Percentiles rank a stretch among this genome's conserved stretches.
Evolutionary conservation across 1,140 invertebrate species (phyloP).

Genomic region (Stenopsyche tienmushanensis): DNA sequence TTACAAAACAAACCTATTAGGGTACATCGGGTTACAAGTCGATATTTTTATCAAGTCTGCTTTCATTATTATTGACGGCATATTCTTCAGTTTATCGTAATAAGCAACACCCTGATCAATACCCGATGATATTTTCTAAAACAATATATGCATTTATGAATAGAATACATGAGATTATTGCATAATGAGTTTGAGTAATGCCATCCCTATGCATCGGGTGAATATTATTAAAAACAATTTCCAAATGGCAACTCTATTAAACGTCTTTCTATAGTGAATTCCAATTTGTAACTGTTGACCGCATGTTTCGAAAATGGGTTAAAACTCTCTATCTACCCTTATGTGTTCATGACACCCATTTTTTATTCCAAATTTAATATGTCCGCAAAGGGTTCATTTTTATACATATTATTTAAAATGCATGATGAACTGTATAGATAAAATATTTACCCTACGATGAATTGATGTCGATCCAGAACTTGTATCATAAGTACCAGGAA

Average conservation of each 20-base stretch:
- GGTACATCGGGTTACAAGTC: constrained; percentile 33
- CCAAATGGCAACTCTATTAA: too few relatives aligned
- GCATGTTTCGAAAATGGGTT: too few relatives aligned
- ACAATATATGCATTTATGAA: constrained; percentile 9
- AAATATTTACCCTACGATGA: background rate
- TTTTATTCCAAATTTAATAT: too few relatives aligned
- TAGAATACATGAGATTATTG: background rate
- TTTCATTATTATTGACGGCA: constrained; percentile 31
- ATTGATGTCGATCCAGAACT: background rate
- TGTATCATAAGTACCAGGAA: background rate
- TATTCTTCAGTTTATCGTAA: constrained; percentile 25
- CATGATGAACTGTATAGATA: background rate
- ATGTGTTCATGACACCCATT: too few relatives aligned
- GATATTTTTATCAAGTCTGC: constrained; percentile 10
- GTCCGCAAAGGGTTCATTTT: too few relatives aligned
- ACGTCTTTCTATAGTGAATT: too few relatives aligned
- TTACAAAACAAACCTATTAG: constrained; percentile 25
- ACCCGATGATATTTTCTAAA: constrained; percentile 19
- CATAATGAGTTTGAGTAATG: background rate
- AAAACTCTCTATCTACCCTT: too few relatives aligned
- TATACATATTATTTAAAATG: too few relatives aligned
- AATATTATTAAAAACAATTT: too few relatives aligned
- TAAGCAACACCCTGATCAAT: background rate
- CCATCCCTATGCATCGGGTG: too few relatives aligned
- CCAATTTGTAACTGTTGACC: too few relatives aligned